Evolutionary conservation across 2,888 invertebrate species (phyloP).

Genomic region (Chrysina gloriosa): DNA sequence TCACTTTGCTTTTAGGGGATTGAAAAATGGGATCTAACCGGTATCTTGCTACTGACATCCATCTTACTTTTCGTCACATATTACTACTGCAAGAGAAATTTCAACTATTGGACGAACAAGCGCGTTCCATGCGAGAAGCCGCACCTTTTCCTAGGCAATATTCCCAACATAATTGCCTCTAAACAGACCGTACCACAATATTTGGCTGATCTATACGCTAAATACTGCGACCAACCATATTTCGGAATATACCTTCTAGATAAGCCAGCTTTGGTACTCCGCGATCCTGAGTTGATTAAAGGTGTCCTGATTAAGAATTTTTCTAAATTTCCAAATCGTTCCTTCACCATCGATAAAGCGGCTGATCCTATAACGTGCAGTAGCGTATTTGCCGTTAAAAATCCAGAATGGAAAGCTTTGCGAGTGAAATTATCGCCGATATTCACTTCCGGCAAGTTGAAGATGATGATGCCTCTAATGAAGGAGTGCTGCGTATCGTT

Average conservation of each 20-base stretch:
- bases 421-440: slow-evolving; percentile 68
- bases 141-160: slow-evolving; percentile 62
- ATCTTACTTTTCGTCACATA: slow-evolving; percentile 15
- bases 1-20: slow-evolving; percentile 4
- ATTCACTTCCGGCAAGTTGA: slow-evolving; percentile 69
- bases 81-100: slow-evolving; percentile 51
- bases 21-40: slow-evolving; percentile 19
- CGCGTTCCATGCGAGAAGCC: slow-evolving; percentile 62
- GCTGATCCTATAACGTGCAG: slow-evolving; percentile 63
- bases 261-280: slow-evolving; percentile 65
- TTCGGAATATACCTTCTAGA: slow-evolving; percentile 67
- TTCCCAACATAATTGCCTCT: slow-evolving; percentile 58
- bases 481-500: slow-evolving; percentile 57
- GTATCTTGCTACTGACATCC: slow-evolving; percentile 11
- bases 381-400: slow-evolving; percentile 64
- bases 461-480: slow-evolving; percentile 67
- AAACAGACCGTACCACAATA: slow-evolving; percentile 57
- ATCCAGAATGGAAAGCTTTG: slow-evolving; percentile 68
- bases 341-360: slow-evolving; percentile 61
- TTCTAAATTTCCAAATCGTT: slow-evolving; percentile 65
- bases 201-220: slow-evolving; percentile 54
- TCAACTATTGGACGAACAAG: slow-evolving; percentile 63
- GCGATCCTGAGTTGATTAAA: slow-evolving; percentile 66
- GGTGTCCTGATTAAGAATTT: slow-evolving; percentile 66
- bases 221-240: slow-evolving; percentile 55